Evolutionary conservation across 1,140 invertebrate species (phyloP).

Genomic region (Maconellicoccus hirsutus): DNA sequence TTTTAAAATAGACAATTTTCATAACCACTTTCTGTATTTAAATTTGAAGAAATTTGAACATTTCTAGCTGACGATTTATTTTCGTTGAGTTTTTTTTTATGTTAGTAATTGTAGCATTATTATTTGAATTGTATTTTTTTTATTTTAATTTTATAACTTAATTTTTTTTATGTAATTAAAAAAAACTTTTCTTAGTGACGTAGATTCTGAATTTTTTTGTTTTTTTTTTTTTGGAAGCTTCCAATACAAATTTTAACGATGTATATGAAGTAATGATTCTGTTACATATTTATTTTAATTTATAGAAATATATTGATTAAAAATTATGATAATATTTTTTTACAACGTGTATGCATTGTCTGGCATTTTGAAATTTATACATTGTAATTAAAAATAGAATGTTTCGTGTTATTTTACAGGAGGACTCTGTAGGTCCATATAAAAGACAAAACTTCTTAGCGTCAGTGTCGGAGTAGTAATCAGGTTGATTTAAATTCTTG

Average conservation of each 20-base stretch:
- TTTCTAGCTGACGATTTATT: neutral
- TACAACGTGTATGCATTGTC: too few relatives aligned
- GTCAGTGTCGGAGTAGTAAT: too few relatives aligned
- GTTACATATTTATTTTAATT: constrained; percentile 17
- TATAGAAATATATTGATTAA: constrained; percentile 11
- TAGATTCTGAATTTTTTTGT: neutral
- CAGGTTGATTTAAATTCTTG: too few relatives aligned
- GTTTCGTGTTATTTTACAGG: too few relatives aligned
- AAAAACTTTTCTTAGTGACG: neutral
- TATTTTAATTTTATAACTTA: constrained; percentile 10
- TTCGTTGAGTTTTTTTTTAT: neutral
- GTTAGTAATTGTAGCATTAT: neutral
- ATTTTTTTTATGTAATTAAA: neutral
- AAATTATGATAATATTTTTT: neutral
- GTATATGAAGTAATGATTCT: constrained; percentile 14
- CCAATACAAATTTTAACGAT: constrained; percentile 8
- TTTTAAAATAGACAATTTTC: neutral
- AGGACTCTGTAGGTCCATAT: too few relatives aligned
- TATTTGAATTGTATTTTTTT: neutral
- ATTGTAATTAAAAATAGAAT: too few relatives aligned
- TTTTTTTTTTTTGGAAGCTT: too few relatives aligned
- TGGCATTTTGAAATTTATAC: too few relatives aligned
- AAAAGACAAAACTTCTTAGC: too few relatives aligned
- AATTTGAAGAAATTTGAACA: neutral
- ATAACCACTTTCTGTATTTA: neutral